Evolutionary conservation across 2,888 invertebrate species (phyloP).

Genomic region (Acanthococcus lagerstroemiae): DNA sequence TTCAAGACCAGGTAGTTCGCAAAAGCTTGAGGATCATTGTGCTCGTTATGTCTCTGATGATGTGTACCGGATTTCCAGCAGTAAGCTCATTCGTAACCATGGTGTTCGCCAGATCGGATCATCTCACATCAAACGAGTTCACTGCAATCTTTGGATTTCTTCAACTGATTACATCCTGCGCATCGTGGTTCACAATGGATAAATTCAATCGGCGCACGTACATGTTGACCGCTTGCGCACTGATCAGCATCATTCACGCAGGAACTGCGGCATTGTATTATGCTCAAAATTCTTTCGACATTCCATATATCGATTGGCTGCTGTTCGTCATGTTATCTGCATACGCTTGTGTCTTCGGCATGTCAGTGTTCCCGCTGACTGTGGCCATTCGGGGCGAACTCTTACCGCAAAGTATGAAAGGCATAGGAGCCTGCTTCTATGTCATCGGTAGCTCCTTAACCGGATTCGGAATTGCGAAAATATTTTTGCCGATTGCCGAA

Average conservation of each 20-base stretch:
- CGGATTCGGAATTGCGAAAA: neutral
- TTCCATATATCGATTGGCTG: neutral
- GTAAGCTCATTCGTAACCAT: neutral
- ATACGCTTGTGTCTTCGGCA: neutral
- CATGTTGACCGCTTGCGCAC: conserved; percentile 33
- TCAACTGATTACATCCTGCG: neutral
- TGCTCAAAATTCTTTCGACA: neutral
- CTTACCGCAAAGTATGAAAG: neutral
- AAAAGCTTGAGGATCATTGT: neutral
- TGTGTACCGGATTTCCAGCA: neutral
- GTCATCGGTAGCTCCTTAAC: neutral
- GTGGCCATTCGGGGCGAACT: neutral
- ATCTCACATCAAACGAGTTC: conserved; percentile 1
- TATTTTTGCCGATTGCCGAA: neutral
- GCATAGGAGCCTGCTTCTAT: neutral
- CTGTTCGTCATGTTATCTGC: neutral
- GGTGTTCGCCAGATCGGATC: neutral
- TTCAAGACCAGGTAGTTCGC: neutral
- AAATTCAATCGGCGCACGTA: neutral
- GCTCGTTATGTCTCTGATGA: neutral
- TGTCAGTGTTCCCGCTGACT: neutral
- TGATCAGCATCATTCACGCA: conserved; percentile 33
- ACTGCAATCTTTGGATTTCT: neutral
- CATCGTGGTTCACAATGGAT: neutral
- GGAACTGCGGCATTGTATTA: conserved; percentile 28